phyloP scores from a whole-genome alignment of 64 coral and sea anemone species.

The Porites lutea region DNA sequence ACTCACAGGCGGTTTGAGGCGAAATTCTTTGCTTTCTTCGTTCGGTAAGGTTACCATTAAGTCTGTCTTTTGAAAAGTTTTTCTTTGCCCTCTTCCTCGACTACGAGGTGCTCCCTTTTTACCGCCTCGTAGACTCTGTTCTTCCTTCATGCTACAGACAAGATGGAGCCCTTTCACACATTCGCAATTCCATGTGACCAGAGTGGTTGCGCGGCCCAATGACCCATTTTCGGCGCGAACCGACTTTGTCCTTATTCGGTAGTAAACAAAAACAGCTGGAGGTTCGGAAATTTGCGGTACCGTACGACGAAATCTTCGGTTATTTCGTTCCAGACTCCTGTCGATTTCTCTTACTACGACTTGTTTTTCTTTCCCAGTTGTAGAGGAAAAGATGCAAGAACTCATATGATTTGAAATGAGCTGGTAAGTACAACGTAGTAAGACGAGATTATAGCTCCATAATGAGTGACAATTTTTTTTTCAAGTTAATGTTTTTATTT shows the following conservation, averaged over 20 bases:
- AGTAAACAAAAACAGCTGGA: too few species aligned
- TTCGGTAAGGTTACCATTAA: constrained; percentile 30
- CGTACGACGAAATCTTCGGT: too few species aligned
- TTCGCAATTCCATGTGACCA: constrained; percentile 6
- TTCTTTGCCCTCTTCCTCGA: not conserved
- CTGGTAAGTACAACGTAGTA: not conserved
- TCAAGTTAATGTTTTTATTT: too few species aligned
- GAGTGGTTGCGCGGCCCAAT: not conserved
- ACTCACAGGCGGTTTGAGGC: constrained; percentile 22
- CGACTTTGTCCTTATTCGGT: constrained; percentile 30
- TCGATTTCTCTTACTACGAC: too few species aligned
- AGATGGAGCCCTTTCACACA: not conserved
- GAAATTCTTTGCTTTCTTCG: not conserved
- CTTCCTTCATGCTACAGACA: not conserved
- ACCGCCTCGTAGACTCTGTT: not conserved
- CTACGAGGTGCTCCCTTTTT: not conserved
- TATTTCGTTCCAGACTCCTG: too few species aligned
- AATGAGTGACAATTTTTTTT: not conserved
- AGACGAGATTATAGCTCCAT: not conserved
- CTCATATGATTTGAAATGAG: constrained; percentile 2
- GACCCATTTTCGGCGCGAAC: not conserved
- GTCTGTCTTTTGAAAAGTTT: not conserved
- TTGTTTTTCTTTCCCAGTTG: not conserved
- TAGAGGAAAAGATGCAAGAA: not conserved
- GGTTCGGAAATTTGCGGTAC: too few species aligned